Evolutionary conservation across 2,113 vertebrate genomes (phyloP).

Genomic region (Suricata suricatta): DNA sequence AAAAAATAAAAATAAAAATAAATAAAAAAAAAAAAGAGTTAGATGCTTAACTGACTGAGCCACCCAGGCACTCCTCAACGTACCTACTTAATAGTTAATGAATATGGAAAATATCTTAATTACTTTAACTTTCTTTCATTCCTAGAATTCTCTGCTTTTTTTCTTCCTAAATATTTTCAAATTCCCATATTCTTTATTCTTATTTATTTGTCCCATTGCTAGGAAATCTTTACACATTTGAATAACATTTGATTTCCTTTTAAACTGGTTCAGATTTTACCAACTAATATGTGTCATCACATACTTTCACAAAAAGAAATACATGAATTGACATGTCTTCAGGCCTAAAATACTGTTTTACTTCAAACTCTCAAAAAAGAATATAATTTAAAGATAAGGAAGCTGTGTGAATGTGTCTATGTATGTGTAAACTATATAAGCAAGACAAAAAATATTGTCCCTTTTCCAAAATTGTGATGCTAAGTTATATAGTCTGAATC

Average conservation of each 20-base stretch:
- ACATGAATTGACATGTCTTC: background rate
- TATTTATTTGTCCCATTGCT: background rate
- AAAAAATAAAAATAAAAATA: too few species aligned
- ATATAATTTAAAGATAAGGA: background rate
- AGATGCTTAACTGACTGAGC: too few species aligned
- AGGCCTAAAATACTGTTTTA: background rate
- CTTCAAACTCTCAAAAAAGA: background rate
- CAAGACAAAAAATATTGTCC: background rate
- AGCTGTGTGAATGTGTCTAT: background rate
- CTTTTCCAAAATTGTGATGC: background rate
- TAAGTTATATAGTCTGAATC: background rate
- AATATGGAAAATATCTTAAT: background rate
- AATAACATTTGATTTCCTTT: background rate
- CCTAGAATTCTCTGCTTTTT: background rate
- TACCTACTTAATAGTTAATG: background rate
- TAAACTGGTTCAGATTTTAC: background rate
- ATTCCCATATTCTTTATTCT: background rate
- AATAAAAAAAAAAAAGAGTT: too few species aligned
- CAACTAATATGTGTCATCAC: background rate
- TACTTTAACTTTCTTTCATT: background rate
- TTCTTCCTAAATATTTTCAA: background rate
- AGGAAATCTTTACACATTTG: background rate
- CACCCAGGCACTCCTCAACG: too few species aligned
- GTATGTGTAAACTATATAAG: background rate
- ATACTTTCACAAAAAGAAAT: background rate